Base-by-base conservation (phyloP, 2,113 vertebrate species). In the Heteronetta atricapilla region DNA sequence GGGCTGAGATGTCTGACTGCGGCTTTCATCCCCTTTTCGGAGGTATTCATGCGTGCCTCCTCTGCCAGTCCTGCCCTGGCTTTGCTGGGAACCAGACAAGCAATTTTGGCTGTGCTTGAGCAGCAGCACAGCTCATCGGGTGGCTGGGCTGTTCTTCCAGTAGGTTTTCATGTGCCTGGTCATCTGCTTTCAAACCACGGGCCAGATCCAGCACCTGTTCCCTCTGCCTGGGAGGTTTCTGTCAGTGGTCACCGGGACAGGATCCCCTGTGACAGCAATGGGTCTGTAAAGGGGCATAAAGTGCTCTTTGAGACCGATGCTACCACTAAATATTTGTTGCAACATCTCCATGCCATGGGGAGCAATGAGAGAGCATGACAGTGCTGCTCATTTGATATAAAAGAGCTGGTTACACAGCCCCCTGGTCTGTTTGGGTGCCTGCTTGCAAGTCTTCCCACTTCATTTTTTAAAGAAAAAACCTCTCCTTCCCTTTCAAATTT, bases 21-120 rank as follows among this genome's bases (percentile, higher is more conserved):
- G 78, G 31, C 69, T 92, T 75, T 86, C 66, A 26, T 91, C 62
- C 81, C 78, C 40, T 25, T 89, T 94, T 73, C 6, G 12, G 44
- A 69, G 77, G 17, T 50, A 86, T 60, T 92, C 48, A 68, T 2
- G 11, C 23, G 0, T 90, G 56, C 11, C 86, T 10, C 56, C 42
- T 67, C 25, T 2, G 31, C 55, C n/a, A 11, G 36, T 50, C 73
- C 3, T 91, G 58, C 28, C 53, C 84, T 82, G 79, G 75, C 13
- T 46, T 64, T 87, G 74, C 74, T 81, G 75, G 59, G 74, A 84
- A 40, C 44, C 0, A 1, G 44, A 70, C 34, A 26, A 56, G 50
- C 5, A 38, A 50, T 64, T 79, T 75, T 59, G 56, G 11, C 75
- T 75, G 67, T 70, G 34, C 40, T 66, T 36, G 72, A 73, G 63